Evolutionary conservation across 92 coral and sea anemone species (phyloP), one percentile per base, ranked within the genome.

Genomic region (Phymanthus crucifer): DNA sequence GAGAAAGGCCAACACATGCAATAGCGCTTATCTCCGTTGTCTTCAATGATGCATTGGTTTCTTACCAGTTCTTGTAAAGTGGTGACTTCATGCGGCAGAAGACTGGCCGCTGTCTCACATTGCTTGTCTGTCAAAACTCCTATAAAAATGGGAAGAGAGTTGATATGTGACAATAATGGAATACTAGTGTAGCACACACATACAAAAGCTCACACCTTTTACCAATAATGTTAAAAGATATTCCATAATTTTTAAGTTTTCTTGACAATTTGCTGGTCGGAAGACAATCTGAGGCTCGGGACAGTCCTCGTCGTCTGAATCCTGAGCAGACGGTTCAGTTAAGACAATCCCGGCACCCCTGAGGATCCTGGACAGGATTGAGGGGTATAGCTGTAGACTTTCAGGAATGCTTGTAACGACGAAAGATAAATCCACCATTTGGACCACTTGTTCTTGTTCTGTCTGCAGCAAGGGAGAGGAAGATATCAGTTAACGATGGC

Each of bases 201-300:
- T 1, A 8, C 48, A 8, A 43, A 8, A 1, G 48, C 48, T 1
- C 48, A 43, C 48, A 43, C 48, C 48, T 43, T 92, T 82, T 56
- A 81, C 87, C 24, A 89, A 78, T 38, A 92, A 80, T 24, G 90
- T 81, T 56, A 92, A 74, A 64, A 92, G 90, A 21, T 77, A 87
- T 71, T 89, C 97, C 66, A 92, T 78, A 18, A 87, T 70, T 64
- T 82, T 83, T 68, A 92, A 65, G n/a, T 83, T 50, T 66, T 85
- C 86, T 54, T 90, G 97, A 83, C 94, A 89, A 72, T 87, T 92
- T 37, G 77, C 83, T 74, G 97, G 97, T 58, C 90, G 90, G 72
- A 92, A 92, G 19, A 92, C 94, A 14, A 92, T 83, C 77, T 92
- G 97, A 27, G 82, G 84, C 38, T 92, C 94, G 17, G 83, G 78